A percentile compares a stretch with the other conserved stretches of the same genome.
phyloP scores from a whole-genome alignment of 2,888 invertebrate genomes.

The Heliconius ismenius region DNA sequence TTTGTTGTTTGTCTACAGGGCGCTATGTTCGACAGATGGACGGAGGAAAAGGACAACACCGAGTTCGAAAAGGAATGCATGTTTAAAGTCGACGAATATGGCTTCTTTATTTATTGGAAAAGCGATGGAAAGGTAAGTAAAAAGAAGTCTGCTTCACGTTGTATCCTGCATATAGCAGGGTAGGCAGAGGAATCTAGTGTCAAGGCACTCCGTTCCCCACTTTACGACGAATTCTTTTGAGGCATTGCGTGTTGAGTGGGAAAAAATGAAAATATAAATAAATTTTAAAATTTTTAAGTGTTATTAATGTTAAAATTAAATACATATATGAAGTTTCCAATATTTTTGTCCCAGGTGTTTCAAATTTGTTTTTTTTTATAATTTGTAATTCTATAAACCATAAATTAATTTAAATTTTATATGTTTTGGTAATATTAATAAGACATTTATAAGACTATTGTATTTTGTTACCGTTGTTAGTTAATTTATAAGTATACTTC shows the following conservation, averaged over 20 bases:
- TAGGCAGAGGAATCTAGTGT: background rate
- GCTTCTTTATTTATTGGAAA: constrained; percentile 99
- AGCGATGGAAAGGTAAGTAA: constrained; percentile 92
- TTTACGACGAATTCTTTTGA: background rate
- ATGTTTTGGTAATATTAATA: too few species aligned
- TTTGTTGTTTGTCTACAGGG: constrained; percentile 78
- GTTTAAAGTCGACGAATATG: constrained; percentile 98
- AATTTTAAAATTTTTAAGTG: too few species aligned
- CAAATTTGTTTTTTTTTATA: too few species aligned
- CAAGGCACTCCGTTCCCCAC: background rate
- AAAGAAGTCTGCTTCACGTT: background rate
- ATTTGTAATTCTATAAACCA: too few species aligned
- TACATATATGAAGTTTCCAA: too few species aligned
- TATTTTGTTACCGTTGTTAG: too few species aligned
- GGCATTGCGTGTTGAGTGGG: background rate
- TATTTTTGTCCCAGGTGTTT: too few species aligned
- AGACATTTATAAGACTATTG: too few species aligned
- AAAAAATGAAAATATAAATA: background rate
- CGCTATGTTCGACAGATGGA: constrained; percentile 97
- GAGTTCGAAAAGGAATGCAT: constrained; percentile 93
- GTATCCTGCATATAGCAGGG: background rate
- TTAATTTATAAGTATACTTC: too few species aligned
- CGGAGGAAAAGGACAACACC: constrained; percentile 96
- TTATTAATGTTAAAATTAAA: too few species aligned
- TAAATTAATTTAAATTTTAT: too few species aligned